Base-by-base conservation (phyloP, 1,140 invertebrate species). In the Thaumetopoea pityocampa region DNA sequence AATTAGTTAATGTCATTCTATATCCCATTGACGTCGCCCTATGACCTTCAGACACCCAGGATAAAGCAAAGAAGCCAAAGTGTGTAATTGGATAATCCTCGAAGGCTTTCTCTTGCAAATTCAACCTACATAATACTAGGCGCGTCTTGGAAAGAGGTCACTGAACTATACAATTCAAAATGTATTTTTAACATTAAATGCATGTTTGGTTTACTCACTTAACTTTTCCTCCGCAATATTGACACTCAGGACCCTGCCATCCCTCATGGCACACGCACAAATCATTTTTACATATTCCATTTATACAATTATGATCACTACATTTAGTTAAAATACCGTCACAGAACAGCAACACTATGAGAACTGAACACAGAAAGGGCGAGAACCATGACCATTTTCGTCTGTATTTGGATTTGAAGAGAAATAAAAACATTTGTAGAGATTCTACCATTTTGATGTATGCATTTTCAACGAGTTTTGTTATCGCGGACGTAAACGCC, bases 151-250 rank as follows among this genome's bases (percentile, higher is more conserved):
- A 83, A 67, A 70, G 74, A 76, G 77, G 79, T 83, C 79, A 83
- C 30, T 73, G 70, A 81, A 78, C 73, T 68, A 34, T 11, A 30
- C 17, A 20, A 18, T 29, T 5, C 19, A 40, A 37, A 34, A 32
- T 9, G 23, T 42, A 29, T 59, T 45, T 41, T 50, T 35, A 42
- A 37, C 26, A 27, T 22, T 28, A 17, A 14, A 7, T 24, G n/a
- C 20, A 6, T 18, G 7, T 14, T 16, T 14, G 7, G 17, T n/a
- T 26, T 27, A 85, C 88, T 89, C 87, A 97, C 95, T 92, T 94
- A 67, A 96, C 91, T 91, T 96, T 95, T 44, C 96, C 95, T 36
- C 91, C 92, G 87, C 95, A 97, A 77, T 92, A 94, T 77, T 96
- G 93, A 86, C 96, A 98, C 50, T 90, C 89, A 11, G 90, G 83